Percentiles rank a stretch among this genome's conserved stretches.
Evolutionary conservation across 2,797 vertebrate species (phyloP).

Genomic region (Pseudocheirus occidentalis): DNA sequence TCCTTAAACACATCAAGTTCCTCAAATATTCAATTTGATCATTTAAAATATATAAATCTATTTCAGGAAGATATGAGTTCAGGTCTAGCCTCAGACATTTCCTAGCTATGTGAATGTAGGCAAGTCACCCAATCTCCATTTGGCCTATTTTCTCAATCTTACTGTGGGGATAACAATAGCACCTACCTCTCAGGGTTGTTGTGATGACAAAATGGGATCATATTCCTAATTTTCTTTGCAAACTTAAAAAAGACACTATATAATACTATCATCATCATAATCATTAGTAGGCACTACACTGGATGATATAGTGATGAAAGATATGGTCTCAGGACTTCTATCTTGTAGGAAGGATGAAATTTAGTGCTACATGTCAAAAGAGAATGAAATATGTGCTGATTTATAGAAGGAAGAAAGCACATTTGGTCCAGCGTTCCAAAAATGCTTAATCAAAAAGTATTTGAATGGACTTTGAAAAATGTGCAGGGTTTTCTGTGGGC

Average conservation of each 20-base stretch:
- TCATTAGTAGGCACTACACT: not conserved
- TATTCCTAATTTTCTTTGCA: not conserved
- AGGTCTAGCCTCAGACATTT: not conserved
- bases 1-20: rapidly evolving
- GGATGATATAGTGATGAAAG: not conserved
- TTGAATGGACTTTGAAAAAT: not conserved
- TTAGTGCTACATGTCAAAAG: not conserved
- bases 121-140: not conserved
- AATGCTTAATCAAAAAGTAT: not conserved
- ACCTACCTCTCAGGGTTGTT: not conserved
- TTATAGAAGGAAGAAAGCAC: not conserved
- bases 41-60: not conserved
- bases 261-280: not conserved
- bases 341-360: not conserved
- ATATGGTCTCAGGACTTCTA: not conserved
- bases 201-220: not conserved
- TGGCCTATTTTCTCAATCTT: not conserved
- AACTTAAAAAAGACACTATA: not conserved
- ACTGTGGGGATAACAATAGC: not conserved
- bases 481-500: not conserved
- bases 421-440: not conserved
- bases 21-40: not conserved
- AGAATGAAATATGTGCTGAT: not conserved
- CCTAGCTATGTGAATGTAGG: not conserved
- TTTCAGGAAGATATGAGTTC: not conserved